Percentiles rank a stretch among this genome's conserved stretches.
Evolutionary conservation across 2,888 invertebrate genomes (phyloP).

Genomic region (Sesamia inferens): DNA sequence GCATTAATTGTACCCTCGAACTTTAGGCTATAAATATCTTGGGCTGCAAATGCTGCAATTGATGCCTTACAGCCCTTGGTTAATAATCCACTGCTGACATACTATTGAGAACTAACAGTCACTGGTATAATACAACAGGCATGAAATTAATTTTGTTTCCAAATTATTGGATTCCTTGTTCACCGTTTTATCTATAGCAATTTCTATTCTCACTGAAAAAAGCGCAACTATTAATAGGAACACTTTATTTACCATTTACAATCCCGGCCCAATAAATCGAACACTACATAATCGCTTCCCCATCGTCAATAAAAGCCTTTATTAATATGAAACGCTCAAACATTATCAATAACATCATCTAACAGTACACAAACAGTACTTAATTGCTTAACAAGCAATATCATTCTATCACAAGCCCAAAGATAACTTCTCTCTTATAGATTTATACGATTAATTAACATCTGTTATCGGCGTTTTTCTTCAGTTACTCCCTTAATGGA

Average conservation of each 20-base stretch:
- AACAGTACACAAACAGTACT: constrained; percentile 52
- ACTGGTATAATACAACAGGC: no score
- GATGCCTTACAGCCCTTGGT: no score
- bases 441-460: constrained; percentile 87
- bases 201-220: not conserved
- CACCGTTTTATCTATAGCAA: no score
- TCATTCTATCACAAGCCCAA: constrained; percentile 67
- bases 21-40: no score
- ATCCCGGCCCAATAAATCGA: not conserved
- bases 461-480: constrained; percentile 86
- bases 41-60: no score
- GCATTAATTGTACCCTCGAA: no score
- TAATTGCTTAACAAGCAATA: constrained; percentile 68
- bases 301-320: constrained; percentile 18
- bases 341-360: constrained; percentile 40
- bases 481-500: constrained; percentile 81
- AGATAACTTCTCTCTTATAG: constrained; percentile 68
- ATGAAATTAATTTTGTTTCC: no score
- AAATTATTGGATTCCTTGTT: no score
- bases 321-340: constrained; percentile 24
- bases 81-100: no score
- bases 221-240: not conserved
- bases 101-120: no score
- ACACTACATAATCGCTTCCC: constrained; percentile 29
- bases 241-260: not conserved